Percentiles rank a stretch among this genome's conserved stretches.
Evolutionary conservation across 2,797 vertebrate species (phyloP).

Genomic region (Avahi laniger): DNA sequence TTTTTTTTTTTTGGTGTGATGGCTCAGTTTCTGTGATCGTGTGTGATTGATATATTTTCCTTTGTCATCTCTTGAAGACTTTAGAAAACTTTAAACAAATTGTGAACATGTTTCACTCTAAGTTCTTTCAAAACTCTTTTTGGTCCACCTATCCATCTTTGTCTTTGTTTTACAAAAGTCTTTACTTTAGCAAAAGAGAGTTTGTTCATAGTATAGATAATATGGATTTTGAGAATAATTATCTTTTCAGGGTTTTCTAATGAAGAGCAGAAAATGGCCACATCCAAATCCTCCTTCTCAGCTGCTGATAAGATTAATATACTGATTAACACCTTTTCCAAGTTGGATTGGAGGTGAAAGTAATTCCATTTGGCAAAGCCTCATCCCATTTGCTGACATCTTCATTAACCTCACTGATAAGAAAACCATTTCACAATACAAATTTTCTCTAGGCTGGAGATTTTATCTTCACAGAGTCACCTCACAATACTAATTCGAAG

Average conservation of each 20-base stretch:
- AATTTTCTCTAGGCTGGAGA: slow-evolving; percentile 79
- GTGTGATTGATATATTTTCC: background rate
- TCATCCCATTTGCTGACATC: slow-evolving; percentile 85
- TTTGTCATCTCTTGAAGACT: background rate
- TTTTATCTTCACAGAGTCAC: slow-evolving; percentile 83
- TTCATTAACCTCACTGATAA: slow-evolving; percentile 87
- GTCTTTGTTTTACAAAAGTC: slow-evolving; percentile 60
- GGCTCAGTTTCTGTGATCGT: background rate
- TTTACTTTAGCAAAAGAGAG: slow-evolving; percentile 58
- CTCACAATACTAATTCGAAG: slow-evolving; percentile 80
- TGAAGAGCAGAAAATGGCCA: slow-evolving; percentile 77
- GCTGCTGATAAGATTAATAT: slow-evolving; percentile 84
- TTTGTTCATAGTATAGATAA: slow-evolving; percentile 61
- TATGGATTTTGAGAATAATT: slow-evolving; percentile 83
- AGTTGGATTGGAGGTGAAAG: slow-evolving; percentile 81
- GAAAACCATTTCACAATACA: slow-evolving; percentile 84
- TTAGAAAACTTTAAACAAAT: slow-evolving; percentile 12
- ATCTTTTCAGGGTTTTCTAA: slow-evolving; percentile 78
- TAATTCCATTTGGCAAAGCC: slow-evolving; percentile 81
- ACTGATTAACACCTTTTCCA: slow-evolving; percentile 84
- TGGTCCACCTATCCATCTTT: slow-evolving; percentile 25
- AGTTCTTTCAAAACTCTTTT: background rate
- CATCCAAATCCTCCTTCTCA: slow-evolving; percentile 75
- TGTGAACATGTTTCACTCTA: background rate
- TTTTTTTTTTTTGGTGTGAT: background rate